Conservation (phyloP, 2,888 invertebrate species). For the Dexiosoma caninum region DNA sequence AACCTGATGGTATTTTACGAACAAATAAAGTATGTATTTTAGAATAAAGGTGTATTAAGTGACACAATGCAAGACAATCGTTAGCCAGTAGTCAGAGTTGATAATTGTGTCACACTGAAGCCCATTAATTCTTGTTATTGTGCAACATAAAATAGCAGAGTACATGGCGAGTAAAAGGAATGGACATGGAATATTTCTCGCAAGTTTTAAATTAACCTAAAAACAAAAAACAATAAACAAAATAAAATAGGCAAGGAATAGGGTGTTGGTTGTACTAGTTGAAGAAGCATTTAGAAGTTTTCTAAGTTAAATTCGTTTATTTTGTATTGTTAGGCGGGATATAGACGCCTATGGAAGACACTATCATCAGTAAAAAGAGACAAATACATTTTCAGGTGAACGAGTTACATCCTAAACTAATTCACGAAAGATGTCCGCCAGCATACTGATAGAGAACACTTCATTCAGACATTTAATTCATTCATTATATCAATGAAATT, state of each 20-base stretch:
- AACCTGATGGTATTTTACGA: neutral
- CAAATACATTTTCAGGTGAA: no score
- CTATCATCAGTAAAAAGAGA: no score
- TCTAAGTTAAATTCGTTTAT: neutral
- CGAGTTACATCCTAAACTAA: no score
- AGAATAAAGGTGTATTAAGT: slow-evolving; percentile 58
- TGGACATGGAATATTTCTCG: slow-evolving; percentile 43
- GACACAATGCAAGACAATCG: slow-evolving; percentile 54
- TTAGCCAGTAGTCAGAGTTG: slow-evolving; percentile 62
- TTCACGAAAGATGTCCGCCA: no score
- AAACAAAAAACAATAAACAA: no score
- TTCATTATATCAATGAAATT: no score
- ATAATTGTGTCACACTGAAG: slow-evolving; percentile 75
- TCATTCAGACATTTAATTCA: no score
- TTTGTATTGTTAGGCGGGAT: neutral
- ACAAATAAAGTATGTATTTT: slow-evolving; percentile 15
- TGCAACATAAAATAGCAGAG: slow-evolving; percentile 46
- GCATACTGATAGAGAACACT: no score
- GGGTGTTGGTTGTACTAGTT: neutral
- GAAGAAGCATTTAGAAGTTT: slow-evolving; percentile 8
- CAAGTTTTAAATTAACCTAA: slow-evolving; percentile 51
- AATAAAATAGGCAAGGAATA: neutral
- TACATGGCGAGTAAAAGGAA: neutral
- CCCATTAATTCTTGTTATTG: slow-evolving; percentile 76
- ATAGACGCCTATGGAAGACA: neutral